Evolutionary conservation across 2,113 vertebrate genomes (phyloP).

Genomic region (Forbesichthys agassizii): DNA sequence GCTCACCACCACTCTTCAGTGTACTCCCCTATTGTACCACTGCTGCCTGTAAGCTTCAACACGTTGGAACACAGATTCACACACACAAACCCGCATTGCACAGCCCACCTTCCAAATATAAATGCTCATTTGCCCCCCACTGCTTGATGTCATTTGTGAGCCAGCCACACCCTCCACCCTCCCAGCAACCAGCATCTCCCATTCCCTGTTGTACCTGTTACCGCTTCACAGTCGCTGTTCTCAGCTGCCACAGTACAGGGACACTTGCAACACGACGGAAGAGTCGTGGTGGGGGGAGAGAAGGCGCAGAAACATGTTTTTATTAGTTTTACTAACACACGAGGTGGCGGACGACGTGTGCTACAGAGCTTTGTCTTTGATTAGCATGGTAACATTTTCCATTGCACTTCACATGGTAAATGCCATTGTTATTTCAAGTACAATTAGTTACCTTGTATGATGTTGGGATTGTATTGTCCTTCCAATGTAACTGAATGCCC

Average conservation of each 20-base stretch:
- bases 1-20: conserved; percentile 40
- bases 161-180: conserved; percentile 34
- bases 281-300: conserved; percentile 22
- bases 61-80: conserved; percentile 26
- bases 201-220: conserved; percentile 56
- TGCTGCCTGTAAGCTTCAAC: conserved; percentile 69
- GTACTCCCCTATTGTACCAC: conserved; percentile 50
- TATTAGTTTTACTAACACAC: conserved; percentile 37
- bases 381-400: conserved; percentile 23
- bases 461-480: conserved; percentile 3
- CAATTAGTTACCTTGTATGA: conserved; percentile 12
- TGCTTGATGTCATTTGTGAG: conserved; percentile 64
- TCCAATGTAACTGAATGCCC: conserved; percentile 18
- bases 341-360: conserved; percentile 9
- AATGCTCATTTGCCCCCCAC: conserved; percentile 67
- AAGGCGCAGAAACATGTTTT: conserved; percentile 26
- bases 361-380: conserved; percentile 8
- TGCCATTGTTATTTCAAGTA: conserved; percentile 12
- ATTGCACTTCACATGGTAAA: conserved; percentile 7
- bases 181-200: background rate
- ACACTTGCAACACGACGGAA: conserved; percentile 27
- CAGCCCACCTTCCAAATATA: conserved; percentile 45
- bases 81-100: conserved; percentile 6
- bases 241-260: conserved; percentile 16
- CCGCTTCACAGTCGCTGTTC: conserved; percentile 46